These are phyloP conservation scores for Hozukius guyotensis DNA, from an alignment of 2,797 vertebrate species.

Conservation along the genomic window DNA sequence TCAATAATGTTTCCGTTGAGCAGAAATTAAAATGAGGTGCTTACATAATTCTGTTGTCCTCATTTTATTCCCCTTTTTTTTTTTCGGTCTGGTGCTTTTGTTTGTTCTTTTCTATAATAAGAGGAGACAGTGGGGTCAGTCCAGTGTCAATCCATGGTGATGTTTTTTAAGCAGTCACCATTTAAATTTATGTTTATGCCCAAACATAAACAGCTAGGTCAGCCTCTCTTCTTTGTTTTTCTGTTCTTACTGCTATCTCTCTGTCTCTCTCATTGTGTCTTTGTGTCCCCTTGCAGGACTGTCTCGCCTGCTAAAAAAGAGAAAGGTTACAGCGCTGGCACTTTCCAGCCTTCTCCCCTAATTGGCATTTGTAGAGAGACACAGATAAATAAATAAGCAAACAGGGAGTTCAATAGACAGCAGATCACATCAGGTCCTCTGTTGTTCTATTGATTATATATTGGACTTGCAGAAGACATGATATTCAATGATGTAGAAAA, in stretches of 20 bases:
- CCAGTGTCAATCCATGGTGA: constrained; percentile 18
- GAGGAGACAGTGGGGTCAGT: constrained; percentile 20
- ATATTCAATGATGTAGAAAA: constrained; percentile 19
- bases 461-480: constrained; percentile 16
- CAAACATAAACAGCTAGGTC: not conserved
- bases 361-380: constrained; percentile 53
- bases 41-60: constrained; percentile 41
- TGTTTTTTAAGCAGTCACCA: constrained; percentile 7
- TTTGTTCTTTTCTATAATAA: constrained; percentile 16
- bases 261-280: not conserved
- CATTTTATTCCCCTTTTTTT: not conserved
- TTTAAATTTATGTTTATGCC: constrained; percentile 24
- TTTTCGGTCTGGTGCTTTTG: not conserved
- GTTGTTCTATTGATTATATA: constrained; percentile 37
- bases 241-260: not conserved
- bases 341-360: constrained; percentile 10
- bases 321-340: constrained; percentile 35
- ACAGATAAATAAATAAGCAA: constrained; percentile 41
- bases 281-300: constrained; percentile 1
- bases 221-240: not conserved
- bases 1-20: constrained; percentile 25
- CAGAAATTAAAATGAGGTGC: constrained; percentile 18
- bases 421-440: constrained; percentile 18
- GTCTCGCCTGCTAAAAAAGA: constrained; percentile 22
- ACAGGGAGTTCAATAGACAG: constrained; percentile 8